These are phyloP conservation scores for Drosophila setosimentum DNA, from an alignment of 2,888 invertebrate species.

Conservation along the genomic window DNA sequence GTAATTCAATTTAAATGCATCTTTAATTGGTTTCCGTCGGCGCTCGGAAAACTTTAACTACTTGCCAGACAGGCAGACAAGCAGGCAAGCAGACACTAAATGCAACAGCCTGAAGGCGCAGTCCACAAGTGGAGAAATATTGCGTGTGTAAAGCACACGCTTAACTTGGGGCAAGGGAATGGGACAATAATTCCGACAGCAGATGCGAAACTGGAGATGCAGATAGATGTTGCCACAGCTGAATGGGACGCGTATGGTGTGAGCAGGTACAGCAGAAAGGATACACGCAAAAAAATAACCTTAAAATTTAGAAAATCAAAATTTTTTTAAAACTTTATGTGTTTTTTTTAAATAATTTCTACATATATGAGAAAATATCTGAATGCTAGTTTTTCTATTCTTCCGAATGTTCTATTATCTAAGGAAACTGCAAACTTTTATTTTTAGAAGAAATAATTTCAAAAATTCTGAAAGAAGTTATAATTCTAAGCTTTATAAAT, in stretches of 20 bases:
- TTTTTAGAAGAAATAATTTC: too few relatives aligned
- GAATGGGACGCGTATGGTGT: not conserved
- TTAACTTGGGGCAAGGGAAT: conserved; percentile 22
- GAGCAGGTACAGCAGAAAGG: not conserved
- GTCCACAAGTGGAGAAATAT: conserved; percentile 6
- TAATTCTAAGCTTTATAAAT: not conserved
- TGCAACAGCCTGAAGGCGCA: not conserved
- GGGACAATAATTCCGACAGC: conserved; percentile 61
- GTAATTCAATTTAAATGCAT: conserved; percentile 45
- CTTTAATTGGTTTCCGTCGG: conserved; percentile 40
- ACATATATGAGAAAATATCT: not conserved
- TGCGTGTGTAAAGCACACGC: conserved; percentile 7
- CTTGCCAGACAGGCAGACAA: conserved; percentile 9
- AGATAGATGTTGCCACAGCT: conserved; percentile 40
- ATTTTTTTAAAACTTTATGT: not conserved
- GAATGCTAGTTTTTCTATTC: not conserved
- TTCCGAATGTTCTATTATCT: too few relatives aligned
- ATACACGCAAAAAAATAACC: not conserved
- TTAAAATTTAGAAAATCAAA: not conserved
- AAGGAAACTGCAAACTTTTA: too few relatives aligned
- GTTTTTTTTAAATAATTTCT: not conserved
- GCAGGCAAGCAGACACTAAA: not conserved
- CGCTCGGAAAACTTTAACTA: conserved; percentile 37
- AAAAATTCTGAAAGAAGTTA: not conserved
- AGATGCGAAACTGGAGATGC: conserved; percentile 32